Evolutionary conservation across 2,888 invertebrate species (phyloP).

Genomic region (Tipula unca): DNA sequence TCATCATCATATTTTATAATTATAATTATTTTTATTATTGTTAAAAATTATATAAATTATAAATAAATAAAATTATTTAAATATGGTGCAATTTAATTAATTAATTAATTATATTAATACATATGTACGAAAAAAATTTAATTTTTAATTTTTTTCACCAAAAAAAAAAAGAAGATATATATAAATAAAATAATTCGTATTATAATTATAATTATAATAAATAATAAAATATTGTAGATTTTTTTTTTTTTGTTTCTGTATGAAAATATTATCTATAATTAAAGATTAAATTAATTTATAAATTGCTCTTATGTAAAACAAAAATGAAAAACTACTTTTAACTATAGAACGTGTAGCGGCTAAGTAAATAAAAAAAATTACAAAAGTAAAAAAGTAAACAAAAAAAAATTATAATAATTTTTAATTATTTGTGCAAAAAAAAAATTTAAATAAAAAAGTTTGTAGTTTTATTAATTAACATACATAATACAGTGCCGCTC

Average conservation of each 20-base stretch:
- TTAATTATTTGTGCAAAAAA: constrained; percentile 1
- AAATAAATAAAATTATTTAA: neutral
- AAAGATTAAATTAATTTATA: constrained; percentile 8
- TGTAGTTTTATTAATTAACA: neutral
- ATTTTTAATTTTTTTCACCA: neutral
- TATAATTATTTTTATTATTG: neutral
- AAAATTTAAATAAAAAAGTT: neutral
- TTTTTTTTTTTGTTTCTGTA: neutral
- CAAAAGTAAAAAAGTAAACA: neutral
- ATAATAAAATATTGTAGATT: neutral
- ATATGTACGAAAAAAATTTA: neutral
- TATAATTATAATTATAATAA: neutral
- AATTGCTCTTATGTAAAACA: neutral
- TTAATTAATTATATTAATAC: neutral
- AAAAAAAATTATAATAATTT: neutral
- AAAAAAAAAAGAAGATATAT: neutral
- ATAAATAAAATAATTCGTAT: neutral
- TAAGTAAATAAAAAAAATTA: neutral
- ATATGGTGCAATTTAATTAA: constrained; percentile 14
- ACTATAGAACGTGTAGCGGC: constrained; percentile 1
- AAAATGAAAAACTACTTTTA: neutral
- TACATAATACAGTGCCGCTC: neutral
- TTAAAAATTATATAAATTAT: neutral
- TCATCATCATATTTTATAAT: neutral
- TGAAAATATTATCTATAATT: neutral